Conservation (phyloP, 64 coral and sea anemone species). For the Dendronephthya gigantea region DNA sequence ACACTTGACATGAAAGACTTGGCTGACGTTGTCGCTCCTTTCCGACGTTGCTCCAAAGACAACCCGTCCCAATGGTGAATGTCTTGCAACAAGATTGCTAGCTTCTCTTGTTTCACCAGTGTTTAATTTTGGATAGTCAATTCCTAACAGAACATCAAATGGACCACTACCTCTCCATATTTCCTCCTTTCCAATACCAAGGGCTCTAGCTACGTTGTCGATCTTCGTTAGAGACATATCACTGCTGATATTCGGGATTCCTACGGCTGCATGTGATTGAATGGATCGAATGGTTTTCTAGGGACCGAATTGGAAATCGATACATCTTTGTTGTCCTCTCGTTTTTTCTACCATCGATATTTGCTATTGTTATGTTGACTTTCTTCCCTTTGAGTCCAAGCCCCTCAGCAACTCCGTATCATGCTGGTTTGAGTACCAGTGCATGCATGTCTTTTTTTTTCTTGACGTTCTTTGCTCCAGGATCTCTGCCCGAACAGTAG, state of each 20-base stretch:
- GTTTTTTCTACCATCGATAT: neutral
- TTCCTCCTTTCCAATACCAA: slow-evolving; percentile 16
- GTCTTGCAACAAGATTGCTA: slow-evolving; percentile 13
- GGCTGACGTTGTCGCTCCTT: neutral
- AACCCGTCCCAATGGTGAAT: too few species aligned
- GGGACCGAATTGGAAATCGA: slow-evolving; percentile 21
- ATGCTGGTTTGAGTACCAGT: neutral
- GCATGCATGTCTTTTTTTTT: neutral
- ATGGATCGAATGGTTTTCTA: slow-evolving; percentile 17
- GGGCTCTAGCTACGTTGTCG: neutral
- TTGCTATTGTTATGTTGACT: neutral
- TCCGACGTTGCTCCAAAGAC: slow-evolving; percentile 20
- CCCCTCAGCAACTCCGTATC: neutral
- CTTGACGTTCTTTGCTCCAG: neutral
- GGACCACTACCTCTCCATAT: slow-evolving; percentile 25
- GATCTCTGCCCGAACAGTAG: neutral
- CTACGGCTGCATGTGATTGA: slow-evolving; percentile 26
- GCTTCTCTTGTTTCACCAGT: slow-evolving; percentile 53
- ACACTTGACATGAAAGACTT: slow-evolving; percentile 30
- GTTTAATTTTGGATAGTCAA: slow-evolving; percentile 47
- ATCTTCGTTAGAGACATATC: slow-evolving; percentile 24
- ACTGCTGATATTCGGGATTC: slow-evolving; percentile 37
- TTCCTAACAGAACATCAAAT: slow-evolving; percentile 44
- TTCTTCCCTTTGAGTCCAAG: neutral
- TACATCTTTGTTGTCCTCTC: slow-evolving; percentile 8